These are phyloP conservation scores for Zygogramma bicolorata DNA, from an alignment of 2,888 invertebrate genomes.

Conservation along the genomic window DNA sequence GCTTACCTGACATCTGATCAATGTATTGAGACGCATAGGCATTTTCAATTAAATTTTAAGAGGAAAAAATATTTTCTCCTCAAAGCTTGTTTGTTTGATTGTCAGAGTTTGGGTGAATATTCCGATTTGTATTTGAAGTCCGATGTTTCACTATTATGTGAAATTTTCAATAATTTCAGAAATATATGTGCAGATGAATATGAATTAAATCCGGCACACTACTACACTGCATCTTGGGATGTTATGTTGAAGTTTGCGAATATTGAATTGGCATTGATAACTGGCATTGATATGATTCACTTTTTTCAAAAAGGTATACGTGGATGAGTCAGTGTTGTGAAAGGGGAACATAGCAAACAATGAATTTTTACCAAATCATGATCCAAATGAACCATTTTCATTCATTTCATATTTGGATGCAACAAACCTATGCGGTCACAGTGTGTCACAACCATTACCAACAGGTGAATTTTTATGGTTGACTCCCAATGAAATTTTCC, in stretches of 20 bases:
- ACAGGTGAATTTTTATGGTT: constrained; percentile 22
- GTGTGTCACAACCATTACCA: constrained; percentile 20
- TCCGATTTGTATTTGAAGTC: background rate
- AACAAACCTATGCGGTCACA: constrained; percentile 24
- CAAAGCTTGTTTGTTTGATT: background rate
- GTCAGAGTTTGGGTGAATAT: background rate
- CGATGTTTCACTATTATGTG: background rate
- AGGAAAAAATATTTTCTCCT: background rate
- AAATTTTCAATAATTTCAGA: background rate
- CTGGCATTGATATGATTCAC: constrained; percentile 54
- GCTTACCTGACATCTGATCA: background rate
- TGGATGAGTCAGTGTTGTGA: constrained; percentile 20
- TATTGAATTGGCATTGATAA: constrained; percentile 55
- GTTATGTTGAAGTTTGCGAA: constrained; percentile 39
- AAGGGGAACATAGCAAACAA: constrained; percentile 5
- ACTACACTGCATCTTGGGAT: constrained; percentile 27
- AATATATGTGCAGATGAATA: background rate
- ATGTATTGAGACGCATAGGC: background rate
- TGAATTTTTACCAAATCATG: background rate
- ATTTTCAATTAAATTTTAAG: background rate
- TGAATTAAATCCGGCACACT: constrained; percentile 26
- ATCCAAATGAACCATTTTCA: background rate
- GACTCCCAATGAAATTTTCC: constrained; percentile 13
- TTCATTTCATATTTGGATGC: constrained; percentile 23
- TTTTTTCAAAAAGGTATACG: constrained; percentile 24